Percentiles rank a stretch among this genome's conserved stretches.
These are phyloP conservation scores for Odontesthes bonariensis DNA, from an alignment of 2,113 vertebrate genomes.

Conservation along the genomic window DNA sequence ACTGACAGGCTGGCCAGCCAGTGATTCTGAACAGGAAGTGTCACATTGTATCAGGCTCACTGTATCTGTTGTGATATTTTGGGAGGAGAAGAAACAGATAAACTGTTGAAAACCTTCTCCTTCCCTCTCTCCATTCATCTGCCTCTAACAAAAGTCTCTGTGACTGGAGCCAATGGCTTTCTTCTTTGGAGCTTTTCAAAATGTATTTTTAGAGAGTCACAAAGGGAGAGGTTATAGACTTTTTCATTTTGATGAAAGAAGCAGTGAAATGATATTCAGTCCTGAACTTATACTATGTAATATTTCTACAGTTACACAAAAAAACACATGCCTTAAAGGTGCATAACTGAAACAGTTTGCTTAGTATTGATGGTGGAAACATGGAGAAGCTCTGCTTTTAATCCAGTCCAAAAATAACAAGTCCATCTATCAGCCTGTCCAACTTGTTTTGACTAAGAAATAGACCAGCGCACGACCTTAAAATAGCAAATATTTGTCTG, in stretches of 20 bases:
- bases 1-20: constrained; percentile 39
- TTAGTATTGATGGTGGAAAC: background rate
- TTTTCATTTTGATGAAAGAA: background rate
- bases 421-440: too few species aligned
- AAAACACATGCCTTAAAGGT: too few species aligned
- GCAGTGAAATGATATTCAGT: background rate
- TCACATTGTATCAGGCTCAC: constrained; percentile 36
- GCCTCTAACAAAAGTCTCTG: background rate
- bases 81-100: constrained; percentile 52
- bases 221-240: background rate
- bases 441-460: too few species aligned
- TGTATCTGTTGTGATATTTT: constrained; percentile 58
- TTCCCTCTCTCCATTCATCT: constrained; percentile 3
- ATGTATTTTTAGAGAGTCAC: background rate
- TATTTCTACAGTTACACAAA: too few species aligned
- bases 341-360: background rate
- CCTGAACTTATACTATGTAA: background rate
- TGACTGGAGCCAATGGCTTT: background rate
- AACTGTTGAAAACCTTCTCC: constrained; percentile 3
- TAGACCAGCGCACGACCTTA: too few species aligned
- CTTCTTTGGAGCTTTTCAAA: background rate
- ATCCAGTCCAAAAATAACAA: too few species aligned
- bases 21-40: constrained; percentile 61
- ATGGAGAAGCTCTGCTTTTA: too few species aligned
- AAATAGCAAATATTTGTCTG: too few species aligned